Evolutionary conservation across 2,888 invertebrate genomes (phyloP), one percentile per base, ranked within the genome.

Genomic region (Siphlonurus alternatus): DNA sequence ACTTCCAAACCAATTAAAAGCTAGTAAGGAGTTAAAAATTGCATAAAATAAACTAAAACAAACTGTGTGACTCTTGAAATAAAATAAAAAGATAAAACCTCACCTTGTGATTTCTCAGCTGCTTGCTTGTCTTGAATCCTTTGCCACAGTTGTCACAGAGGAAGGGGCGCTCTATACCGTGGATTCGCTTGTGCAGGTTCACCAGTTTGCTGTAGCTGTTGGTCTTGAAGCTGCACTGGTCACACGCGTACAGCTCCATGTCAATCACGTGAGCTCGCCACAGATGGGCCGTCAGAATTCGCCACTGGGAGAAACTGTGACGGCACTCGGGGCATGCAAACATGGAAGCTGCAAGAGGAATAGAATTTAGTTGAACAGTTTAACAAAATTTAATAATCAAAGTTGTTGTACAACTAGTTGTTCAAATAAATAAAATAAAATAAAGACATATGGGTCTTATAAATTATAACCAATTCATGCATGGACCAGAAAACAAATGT

Each of bases 231-330:
- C 81, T 81, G 71, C 91, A 91, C 67, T 84, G 77, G 69, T 85
- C 82, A 74, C 92, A 93, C 1, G 84, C 81, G 62, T 85, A 86
- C 59, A 93, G 74, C 71, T 91, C 93, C 79, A 90, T 82, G 71
- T 92, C 90, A 10, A 90, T 80, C 61, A 81, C 78, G 73, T 93
- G 92, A 0, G 76, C 71, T 62, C 86, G 71, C 92, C 92, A 93
- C 61, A 92, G 76, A 72, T 93, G 93, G 2, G 85, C 83, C 66
- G 87, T 85, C n/a, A 90, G 72, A 0, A 81, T 78, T 69, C 85
- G 84, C 80, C 88, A 88, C 7, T 80, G 79, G 1, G 73, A 69
- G 70, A 79, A 81, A 18, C 74, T 71, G 66, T 77, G 77, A 0
- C 78, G 76, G 73, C 91, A 91, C 72, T 88, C 86, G 0, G 81